A percentile compares a stretch with the other conserved stretches of the same genome.
Evolutionary conservation across 2,113 vertebrate genomes (phyloP).

Genomic region (Cyphomyrus discorhynchus): DNA sequence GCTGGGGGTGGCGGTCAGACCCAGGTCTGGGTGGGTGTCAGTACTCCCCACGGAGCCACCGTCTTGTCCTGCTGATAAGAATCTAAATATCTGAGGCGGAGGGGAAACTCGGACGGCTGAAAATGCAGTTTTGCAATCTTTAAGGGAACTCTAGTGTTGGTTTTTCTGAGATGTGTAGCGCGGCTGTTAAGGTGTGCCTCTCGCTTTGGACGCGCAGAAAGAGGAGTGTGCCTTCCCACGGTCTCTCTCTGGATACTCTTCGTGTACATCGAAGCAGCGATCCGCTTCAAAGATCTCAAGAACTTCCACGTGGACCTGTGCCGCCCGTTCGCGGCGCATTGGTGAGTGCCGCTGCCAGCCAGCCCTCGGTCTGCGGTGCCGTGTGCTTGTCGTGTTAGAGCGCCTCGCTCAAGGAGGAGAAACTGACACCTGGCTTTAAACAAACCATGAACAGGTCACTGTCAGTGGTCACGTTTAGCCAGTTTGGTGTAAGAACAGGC

Average conservation of each 20-base stretch:
- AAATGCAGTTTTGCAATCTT: background rate
- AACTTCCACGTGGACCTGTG: conserved; percentile 97
- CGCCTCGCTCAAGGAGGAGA: too few species aligned
- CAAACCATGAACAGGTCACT: background rate
- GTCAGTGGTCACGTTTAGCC: background rate
- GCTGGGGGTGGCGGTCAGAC: background rate
- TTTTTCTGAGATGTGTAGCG: background rate
- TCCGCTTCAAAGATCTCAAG: conserved; percentile 98
- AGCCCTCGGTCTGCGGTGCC: background rate
- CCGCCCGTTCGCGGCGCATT: conserved; percentile 95
- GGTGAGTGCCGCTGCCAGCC: conserved; percentile 51
- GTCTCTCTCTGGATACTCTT: conserved; percentile 98
- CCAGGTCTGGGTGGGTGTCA: background rate
- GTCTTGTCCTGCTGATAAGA: background rate
- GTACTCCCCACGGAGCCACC: background rate
- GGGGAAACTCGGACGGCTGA: background rate
- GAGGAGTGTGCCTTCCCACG: conserved; percentile 94
- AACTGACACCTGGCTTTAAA: background rate
- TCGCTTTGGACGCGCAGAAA: conserved; percentile 59
- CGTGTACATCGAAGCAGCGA: conserved; percentile 97
- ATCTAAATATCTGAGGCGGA: background rate
- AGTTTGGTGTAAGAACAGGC: background rate
- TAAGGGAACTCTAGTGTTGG: background rate
- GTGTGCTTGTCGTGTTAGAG: background rate
- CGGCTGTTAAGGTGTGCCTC: background rate